Base-by-base conservation (phyloP, 2,888 invertebrate species). In the Andrena bicolor region DNA sequence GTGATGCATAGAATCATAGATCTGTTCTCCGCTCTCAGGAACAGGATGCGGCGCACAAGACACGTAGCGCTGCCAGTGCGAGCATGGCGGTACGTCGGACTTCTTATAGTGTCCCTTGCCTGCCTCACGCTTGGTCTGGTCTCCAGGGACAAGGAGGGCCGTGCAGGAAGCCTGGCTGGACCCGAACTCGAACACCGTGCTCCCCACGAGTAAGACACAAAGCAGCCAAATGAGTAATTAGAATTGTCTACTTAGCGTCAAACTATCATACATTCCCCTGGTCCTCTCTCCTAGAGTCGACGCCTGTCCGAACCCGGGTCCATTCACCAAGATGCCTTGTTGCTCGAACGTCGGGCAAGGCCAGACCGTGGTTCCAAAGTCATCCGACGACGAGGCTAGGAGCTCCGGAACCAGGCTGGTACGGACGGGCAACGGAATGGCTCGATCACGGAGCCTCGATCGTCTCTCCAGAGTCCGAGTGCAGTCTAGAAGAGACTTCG, bases 31-130 rank as follows among this genome's bases (percentile, higher is more conserved):
- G 4, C 1, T 7, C 5, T 20, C 4, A 90, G 80, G 20, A 93
- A 16, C 4, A 90, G 80, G 20, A 93, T 93, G 93, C 79, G 92
- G 64, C 90, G 92, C 77, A 93, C 92, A 4, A 88, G 93, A 30
- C 90, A 93, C 89, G 87, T 93, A 7, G 92, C 92, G 7, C 79
- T 93, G 78, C 93, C 93, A 7, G 93, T 93, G 5, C 88, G 88
- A 74, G 92, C 93, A 3, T 93, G 93, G 93, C 93, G 92, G 70
- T 92, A 92, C 75, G 87, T 91, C 28, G 93, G 93, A 0, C 85
- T 93, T 3, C 84, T 93, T 82, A 82, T 93, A 23, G 92, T 93
- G 20, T 93, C 93, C 13, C 86, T 93, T 4, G 92, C 93, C 20
- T 93, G 93, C 60, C 80, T 93, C 35, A 93, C 93, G 0, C 85